Base-by-base conservation (phyloP, 2,888 invertebrate species). In the Elgonia sp. region DNA sequence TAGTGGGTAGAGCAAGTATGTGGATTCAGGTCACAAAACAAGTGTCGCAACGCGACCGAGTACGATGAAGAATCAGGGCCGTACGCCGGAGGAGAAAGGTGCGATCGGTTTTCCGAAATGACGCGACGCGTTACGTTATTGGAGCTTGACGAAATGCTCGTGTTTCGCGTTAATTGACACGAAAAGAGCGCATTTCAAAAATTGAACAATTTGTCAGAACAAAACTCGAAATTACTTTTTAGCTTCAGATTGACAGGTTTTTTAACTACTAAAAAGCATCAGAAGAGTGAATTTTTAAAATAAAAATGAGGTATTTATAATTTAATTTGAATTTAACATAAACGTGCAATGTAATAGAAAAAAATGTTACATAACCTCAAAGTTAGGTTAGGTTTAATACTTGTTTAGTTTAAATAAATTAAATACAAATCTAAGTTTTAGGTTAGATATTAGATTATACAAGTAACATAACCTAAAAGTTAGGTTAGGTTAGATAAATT, bases 1-100 rank as follows among this genome's bases (percentile, higher is more conserved):
- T 89, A 88, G 89, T 90, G 90, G 90, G 89, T 89, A 90, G 81
- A 86, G 84, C 82, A 85, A 89, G 90, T 81, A 87, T 67, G 88
- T 76, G 88, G 89, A 93, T 93, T 90, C 92, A 93, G 93, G 93
- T 93, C 93, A 92, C 91, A 92, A 93, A 93, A 93, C 92, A 93
- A 93, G 92, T 93, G 92, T 93, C 92, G 93, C 92, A 93, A 93
- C 90, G 76, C 84, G 84, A 76, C 81, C 84, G 83, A 84, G 87
- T 84, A 77, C 87, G 84, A 82, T 84, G 84, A 84, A 84, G 87
- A 88, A 88, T 88, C 87, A 84, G 81, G 76, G 86, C 86, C 82
- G 86, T 86, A 82, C 57, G 70, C 67, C 67, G 72, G 53, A 80
- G 84, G 86, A 89, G 86, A 89, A 76, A 87, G 85, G 80, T 81